Percentiles rank a stretch among this genome's conserved stretches.
Conservation (phyloP, 53 echinoderm and acorn worm species). For the Patiria pectinifera region DNA sequence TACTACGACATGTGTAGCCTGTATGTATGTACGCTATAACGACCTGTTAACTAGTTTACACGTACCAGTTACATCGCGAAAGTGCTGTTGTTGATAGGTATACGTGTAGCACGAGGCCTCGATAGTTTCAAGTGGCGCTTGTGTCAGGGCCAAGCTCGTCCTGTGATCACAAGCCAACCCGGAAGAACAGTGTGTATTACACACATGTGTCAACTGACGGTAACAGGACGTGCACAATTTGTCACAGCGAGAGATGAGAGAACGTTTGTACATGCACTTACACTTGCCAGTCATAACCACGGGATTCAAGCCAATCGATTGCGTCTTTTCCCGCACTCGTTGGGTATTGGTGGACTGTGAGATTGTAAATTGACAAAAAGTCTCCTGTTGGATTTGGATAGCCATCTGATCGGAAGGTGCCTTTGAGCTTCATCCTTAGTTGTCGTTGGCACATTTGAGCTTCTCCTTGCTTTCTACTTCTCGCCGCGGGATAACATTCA, state of each 20-base stretch:
- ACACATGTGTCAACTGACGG: not conserved
- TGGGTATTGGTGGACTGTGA: not conserved
- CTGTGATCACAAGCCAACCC: not conserved
- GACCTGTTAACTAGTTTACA: too few relatives aligned
- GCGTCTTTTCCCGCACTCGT: not conserved
- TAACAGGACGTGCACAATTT: not conserved
- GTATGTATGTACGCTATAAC: too few relatives aligned
- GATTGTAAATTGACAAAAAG: not conserved
- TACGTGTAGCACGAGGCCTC: not conserved
- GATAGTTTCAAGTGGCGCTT: not conserved
- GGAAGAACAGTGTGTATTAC: not conserved
- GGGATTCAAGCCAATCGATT: not conserved
- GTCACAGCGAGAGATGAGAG: not conserved
- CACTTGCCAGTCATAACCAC: not conserved
- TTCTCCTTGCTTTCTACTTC: not conserved
- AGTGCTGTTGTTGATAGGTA: too few relatives aligned
- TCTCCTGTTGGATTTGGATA: not conserved
- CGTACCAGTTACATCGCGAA: too few relatives aligned
- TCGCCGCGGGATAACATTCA: not conserved
- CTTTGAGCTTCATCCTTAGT: not conserved
- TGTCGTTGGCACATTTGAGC: not conserved
- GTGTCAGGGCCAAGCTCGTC: not conserved
- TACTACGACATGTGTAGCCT: too few relatives aligned
- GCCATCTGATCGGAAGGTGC: not conserved
- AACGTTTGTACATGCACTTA: not conserved